Percentiles rank a stretch among this genome's conserved stretches.
phyloP scores from a whole-genome alignment of 2,888 invertebrate species.

The Pegoplata infirma region DNA sequence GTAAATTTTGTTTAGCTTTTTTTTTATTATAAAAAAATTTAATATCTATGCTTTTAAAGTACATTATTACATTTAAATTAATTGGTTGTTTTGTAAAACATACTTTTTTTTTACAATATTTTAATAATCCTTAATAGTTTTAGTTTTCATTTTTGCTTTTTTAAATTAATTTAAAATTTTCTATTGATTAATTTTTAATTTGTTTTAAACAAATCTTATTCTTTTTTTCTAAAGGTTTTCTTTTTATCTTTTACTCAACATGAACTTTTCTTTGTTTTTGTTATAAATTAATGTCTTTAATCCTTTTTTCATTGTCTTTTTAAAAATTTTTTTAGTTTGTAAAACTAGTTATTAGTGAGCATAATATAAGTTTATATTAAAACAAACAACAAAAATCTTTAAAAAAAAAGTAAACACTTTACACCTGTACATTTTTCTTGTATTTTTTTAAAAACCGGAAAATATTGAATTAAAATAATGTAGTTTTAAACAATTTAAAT shows the following conservation, averaged over 20 bases:
- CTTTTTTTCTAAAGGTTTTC: constrained; percentile 5
- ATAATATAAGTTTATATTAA: constrained; percentile 54
- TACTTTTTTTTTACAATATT: not conserved
- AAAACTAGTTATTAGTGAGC: constrained; percentile 46
- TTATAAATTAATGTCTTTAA: constrained; percentile 24
- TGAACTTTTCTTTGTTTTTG: constrained; percentile 17
- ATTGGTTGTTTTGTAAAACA: constrained; percentile 26
- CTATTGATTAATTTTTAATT: not conserved
- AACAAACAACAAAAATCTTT: constrained; percentile 17
- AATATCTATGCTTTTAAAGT: not conserved
- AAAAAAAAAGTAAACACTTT: constrained; percentile 39
- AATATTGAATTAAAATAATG: constrained; percentile 57
- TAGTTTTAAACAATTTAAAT: constrained; percentile 59
- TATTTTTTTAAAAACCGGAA: constrained; percentile 50
- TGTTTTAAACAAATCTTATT: not conserved
- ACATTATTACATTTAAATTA: constrained; percentile 4
- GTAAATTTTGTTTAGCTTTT: constrained; percentile 2
- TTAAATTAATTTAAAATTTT: not conserved
- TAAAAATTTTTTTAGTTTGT: constrained; percentile 47
- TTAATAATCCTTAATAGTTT: constrained; percentile 13
- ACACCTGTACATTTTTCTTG: constrained; percentile 61
- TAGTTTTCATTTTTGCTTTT: not conserved
- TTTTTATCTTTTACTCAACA: constrained; percentile 1
- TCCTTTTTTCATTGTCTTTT: constrained; percentile 22
- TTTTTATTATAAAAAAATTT: constrained; percentile 18